phyloP scores from a whole-genome alignment of 2,113 vertebrate species.

The Strix uralensis region DNA sequence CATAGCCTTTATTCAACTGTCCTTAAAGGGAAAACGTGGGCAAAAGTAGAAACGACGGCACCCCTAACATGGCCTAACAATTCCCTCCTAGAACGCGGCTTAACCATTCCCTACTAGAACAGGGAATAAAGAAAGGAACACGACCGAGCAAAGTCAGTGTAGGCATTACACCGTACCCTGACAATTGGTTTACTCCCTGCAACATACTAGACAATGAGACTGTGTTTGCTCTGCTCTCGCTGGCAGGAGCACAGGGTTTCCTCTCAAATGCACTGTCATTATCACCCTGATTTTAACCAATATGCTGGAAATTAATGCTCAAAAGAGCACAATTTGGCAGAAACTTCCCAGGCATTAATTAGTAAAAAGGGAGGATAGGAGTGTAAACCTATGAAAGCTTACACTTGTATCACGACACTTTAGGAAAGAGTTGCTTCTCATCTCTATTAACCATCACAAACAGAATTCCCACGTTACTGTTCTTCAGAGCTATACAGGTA shows the following conservation, averaged over 20 bases:
- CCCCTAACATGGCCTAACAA: neutral
- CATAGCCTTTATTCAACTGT: neutral
- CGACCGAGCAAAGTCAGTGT: neutral
- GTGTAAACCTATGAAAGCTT: neutral
- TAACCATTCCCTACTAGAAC: neutral
- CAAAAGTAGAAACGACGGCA: neutral
- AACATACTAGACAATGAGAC: constrained; percentile 13
- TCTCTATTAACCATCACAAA: neutral
- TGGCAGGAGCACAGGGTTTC: neutral
- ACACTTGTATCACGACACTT: neutral
- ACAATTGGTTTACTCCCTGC: neutral
- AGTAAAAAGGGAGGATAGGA: neutral
- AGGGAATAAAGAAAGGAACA: neutral
- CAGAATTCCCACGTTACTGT: neutral
- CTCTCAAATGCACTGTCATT: constrained; percentile 12
- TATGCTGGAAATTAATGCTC: neutral
- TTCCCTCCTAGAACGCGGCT: neutral
- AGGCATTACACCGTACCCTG: neutral
- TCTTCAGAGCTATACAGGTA: neutral
- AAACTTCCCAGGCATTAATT: neutral
- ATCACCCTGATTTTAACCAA: neutral
- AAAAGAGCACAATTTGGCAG: neutral
- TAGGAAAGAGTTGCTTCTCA: neutral
- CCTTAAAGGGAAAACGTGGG: neutral
- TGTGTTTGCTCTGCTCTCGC: neutral